Evolutionary conservation across 2,888 invertebrate genomes (phyloP), one percentile per base, ranked within the genome.

Genomic region (Macropis europaea): DNA sequence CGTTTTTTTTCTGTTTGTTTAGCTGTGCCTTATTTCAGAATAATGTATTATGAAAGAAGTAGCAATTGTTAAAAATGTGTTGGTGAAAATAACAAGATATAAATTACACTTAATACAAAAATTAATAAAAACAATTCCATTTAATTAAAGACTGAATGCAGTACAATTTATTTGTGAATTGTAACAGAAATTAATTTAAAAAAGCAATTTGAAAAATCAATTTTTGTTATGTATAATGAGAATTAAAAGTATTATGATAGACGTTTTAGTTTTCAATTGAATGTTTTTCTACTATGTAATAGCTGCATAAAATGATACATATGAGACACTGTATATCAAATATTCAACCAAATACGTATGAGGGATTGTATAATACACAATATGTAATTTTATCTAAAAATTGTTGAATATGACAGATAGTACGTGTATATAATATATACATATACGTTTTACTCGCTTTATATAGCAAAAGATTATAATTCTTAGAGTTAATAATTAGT

Each of bases 331-430:
- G 13, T 15, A 50, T 24, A 47, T 69, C 17, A n/a, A 48, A 30
- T 36, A 36, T 36, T 30, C 22, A 68, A 56, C 47, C 47, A 36
- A 67, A 22, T 54, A 28, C 17, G n/a, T 42, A 17, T 11, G 40
- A 17, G 26, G 9, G 54, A 32, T 45, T 53, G 32, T 67, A 56
- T 22, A 50, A 36, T 67, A 50, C 22, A 66, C 15, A 22, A 56
- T 30, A 57, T 24, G 43, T 68, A 67, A 24, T n/a, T 57, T 24
- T 15, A 52, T 38, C 15, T 4, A 59, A 26, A 15, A 34, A 6
- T 32, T 50, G 34, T 64, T 36, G n/a, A 68, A 45, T 45, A 24
- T 50, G 47, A 32, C 22, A 50, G n/a, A 11, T 47, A 38, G n/a
- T 54, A 50, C 30, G 11, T 68, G 48, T 68, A 50, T 26, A 52